These are phyloP conservation scores for Actinemys pallida DNA, from an alignment of 2,113 vertebrate genomes.

Conservation along the genomic window DNA sequence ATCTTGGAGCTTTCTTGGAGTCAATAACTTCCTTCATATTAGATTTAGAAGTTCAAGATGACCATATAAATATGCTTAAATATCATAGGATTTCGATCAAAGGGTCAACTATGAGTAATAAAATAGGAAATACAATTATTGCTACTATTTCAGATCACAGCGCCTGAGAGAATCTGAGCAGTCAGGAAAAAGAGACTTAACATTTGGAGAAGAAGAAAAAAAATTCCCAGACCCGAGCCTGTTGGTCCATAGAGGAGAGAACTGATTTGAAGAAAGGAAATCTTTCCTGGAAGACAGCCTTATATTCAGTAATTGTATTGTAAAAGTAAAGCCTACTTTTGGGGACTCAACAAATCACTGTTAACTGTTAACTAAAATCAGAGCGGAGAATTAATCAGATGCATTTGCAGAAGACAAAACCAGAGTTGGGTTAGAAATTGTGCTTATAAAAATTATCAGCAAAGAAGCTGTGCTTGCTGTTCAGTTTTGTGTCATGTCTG, in stretches of 20 bases:
- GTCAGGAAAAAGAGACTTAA: background rate
- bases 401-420: background rate
- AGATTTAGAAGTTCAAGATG: constrained; percentile 19
- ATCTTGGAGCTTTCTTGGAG: background rate
- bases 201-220: background rate
- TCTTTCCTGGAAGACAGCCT: background rate
- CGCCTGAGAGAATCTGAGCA: constrained; percentile 34
- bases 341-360: too few species aligned
- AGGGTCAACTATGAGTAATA: constrained; percentile 57
- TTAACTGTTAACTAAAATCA: background rate
- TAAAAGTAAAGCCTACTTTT: background rate
- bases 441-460: constrained; percentile 68
- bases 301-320: background rate
- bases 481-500: constrained; percentile 73
- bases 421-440: constrained; percentile 39
- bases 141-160: constrained; percentile 48
- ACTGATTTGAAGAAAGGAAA: background rate
- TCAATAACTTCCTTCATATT: background rate
- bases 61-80: constrained; percentile 65
- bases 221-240: background rate
- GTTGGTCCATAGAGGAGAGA: background rate
- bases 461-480: constrained; percentile 67
- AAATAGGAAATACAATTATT: constrained; percentile 68
- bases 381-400: constrained; percentile 36
- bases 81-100: constrained; percentile 55